Conservation (phyloP, 2,888 invertebrate genomes). For the Pristionchus fissidentatus region DNA sequence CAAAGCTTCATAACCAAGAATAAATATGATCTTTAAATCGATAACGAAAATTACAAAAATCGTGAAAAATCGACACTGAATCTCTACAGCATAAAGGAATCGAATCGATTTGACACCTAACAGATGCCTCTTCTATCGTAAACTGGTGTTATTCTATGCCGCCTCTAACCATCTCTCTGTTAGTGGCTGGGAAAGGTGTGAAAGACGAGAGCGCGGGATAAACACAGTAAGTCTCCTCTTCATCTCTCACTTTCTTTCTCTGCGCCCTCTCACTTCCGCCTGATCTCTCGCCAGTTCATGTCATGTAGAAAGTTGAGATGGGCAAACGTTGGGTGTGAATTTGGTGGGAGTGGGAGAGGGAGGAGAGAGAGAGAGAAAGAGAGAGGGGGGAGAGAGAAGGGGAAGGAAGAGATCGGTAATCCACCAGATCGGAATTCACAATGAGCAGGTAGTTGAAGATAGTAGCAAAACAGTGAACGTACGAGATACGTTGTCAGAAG, state of each 20-base stretch:
- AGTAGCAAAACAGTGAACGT: not conserved
- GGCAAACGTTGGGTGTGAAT: conserved; percentile 24
- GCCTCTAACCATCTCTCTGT: not conserved
- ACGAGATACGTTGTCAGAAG: no score
- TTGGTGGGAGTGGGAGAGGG: not conserved
- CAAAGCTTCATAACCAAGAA: no score
- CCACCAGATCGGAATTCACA: not conserved
- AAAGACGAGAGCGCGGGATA: not conserved
- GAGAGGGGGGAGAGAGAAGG: not conserved
- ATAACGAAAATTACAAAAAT: no score
- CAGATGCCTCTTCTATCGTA: no score
- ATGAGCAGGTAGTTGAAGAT: not conserved
- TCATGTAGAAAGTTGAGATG: conserved; percentile 32
- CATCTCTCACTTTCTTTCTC: not conserved
- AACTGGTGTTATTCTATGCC: no score
- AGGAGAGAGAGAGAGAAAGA: not conserved
- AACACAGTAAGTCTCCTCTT: not conserved
- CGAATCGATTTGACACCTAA: no score
- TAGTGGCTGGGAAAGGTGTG: not conserved
- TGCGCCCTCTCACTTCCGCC: not conserved
- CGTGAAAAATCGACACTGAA: no score
- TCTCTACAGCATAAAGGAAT: no score
- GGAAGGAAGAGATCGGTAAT: not conserved
- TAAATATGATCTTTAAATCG: no score
- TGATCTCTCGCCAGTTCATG: no score